Evolutionary conservation across 2,797 vertebrate species (phyloP).

Genomic region (Poliocrania exsul): DNA sequence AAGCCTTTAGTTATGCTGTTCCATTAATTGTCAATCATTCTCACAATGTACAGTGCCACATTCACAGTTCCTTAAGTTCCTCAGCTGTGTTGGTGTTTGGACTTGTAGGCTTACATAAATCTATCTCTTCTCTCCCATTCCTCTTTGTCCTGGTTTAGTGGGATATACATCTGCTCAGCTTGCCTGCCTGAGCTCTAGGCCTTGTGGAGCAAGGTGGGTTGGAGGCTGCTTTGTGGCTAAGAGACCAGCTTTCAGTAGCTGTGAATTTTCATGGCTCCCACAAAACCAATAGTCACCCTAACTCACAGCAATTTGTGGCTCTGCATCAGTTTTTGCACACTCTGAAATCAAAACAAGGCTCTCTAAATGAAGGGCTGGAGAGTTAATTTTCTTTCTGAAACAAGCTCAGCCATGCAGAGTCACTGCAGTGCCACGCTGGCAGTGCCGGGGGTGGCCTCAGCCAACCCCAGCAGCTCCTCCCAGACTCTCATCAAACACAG

Average conservation of each 20-base stretch:
- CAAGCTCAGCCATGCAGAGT: background rate
- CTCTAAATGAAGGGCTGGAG: background rate
- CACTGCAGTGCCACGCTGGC: fast-evolving
- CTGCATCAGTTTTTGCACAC: background rate
- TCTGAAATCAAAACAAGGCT: background rate
- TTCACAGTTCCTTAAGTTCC: background rate
- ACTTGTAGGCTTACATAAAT: background rate
- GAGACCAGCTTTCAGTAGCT: background rate
- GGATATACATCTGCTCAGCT: fast-evolving
- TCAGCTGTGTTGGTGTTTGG: fast-evolving
- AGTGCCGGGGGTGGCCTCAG: background rate
- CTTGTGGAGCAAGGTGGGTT: fast-evolving
- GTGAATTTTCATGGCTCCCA: background rate
- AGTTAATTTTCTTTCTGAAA: background rate
- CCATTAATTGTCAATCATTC: background rate
- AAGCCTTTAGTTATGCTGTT: background rate
- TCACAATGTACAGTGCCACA: fast-evolving
- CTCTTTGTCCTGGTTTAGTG: background rate
- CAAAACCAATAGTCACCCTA: background rate
- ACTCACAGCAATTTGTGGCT: background rate
- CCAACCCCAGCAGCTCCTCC: background rate
- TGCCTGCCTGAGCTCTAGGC: background rate
- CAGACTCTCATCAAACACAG: background rate
- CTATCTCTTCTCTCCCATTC: background rate
- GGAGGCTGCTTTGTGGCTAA: background rate